Evolutionary conservation across 2,797 vertebrate genomes (phyloP).

Genomic region (Eleutherodactylus coqui): DNA sequence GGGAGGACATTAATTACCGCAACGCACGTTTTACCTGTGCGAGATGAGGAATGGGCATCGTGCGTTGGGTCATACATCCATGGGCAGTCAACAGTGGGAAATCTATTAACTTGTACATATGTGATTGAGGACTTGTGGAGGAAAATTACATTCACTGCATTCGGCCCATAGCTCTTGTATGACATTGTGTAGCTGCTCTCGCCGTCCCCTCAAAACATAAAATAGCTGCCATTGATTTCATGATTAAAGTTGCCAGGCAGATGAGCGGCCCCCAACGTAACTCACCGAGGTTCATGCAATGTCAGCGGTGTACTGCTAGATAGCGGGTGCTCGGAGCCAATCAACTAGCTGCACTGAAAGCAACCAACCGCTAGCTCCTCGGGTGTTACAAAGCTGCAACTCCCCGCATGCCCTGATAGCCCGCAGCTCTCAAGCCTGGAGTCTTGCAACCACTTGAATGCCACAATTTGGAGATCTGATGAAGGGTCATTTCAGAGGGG

Average conservation of each 20-base stretch:
- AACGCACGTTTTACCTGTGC: neutral
- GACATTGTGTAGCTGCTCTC: conserved; percentile 24
- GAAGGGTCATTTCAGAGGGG: too few relatives aligned
- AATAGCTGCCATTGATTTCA: neutral
- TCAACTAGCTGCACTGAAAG: neutral
- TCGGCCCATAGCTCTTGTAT: conserved; percentile 41
- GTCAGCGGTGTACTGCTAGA: neutral
- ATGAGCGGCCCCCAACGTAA: neutral
- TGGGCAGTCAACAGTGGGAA: conserved; percentile 35
- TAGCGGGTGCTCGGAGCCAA: neutral
- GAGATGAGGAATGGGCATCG: neutral
- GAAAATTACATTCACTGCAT: conserved; percentile 50
- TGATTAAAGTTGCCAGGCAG: neutral
- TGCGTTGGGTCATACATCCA: conserved; percentile 41
- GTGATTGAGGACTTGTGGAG: conserved; percentile 29
- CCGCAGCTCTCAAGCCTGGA: too few relatives aligned
- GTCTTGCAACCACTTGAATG: too few relatives aligned
- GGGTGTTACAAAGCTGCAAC: too few relatives aligned
- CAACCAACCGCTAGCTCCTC: too few relatives aligned
- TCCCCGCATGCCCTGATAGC: too few relatives aligned
- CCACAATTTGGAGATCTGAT: too few relatives aligned
- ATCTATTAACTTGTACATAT: conserved; percentile 47
- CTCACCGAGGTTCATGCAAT: neutral
- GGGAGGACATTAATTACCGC: conserved; percentile 13
- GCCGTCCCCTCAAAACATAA: conserved; percentile 12